Evolutionary conservation across 1,140 invertebrate genomes (phyloP).

Genomic region (Pararge aegeria): DNA sequence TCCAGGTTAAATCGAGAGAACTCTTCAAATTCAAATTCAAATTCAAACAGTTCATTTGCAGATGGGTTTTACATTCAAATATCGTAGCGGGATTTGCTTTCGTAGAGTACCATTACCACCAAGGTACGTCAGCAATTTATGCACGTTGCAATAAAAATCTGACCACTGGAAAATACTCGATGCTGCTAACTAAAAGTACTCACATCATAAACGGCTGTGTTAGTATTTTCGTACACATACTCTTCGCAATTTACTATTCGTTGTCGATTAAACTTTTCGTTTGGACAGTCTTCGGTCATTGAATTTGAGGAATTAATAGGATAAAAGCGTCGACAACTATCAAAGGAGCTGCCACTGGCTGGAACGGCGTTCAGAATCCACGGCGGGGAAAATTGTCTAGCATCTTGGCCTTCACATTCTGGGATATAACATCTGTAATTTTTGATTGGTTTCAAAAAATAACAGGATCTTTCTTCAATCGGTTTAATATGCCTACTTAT

Average conservation of each 20-base stretch:
- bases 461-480: no score
- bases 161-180: no score
- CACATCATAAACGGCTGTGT: conserved; percentile 57
- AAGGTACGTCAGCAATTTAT: no score
- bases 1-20: no score
- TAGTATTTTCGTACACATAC: conserved; percentile 44
- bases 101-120: no score
- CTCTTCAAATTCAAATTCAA: no score
- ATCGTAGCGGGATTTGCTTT: no score
- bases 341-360: conserved; percentile 45
- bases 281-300: conserved; percentile 30
- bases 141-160: no score
- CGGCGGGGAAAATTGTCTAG: conserved; percentile 56
- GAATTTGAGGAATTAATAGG: conserved; percentile 15
- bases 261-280: conserved; percentile 31
- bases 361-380: conserved; percentile 81
- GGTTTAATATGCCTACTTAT: no score
- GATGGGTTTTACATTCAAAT: no score
- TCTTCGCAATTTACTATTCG: conserved; percentile 33
- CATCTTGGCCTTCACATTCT: conserved; percentile 77
- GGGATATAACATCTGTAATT: conserved; percentile 71
- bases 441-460: no score
- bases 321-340: conserved; percentile 44
- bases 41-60: no score
- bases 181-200: conserved; percentile 1